Evolutionary conservation across 1,140 invertebrate species (phyloP), one percentile per base, ranked within the genome.

Genomic region (Aphelenchoides fujianensis): DNA sequence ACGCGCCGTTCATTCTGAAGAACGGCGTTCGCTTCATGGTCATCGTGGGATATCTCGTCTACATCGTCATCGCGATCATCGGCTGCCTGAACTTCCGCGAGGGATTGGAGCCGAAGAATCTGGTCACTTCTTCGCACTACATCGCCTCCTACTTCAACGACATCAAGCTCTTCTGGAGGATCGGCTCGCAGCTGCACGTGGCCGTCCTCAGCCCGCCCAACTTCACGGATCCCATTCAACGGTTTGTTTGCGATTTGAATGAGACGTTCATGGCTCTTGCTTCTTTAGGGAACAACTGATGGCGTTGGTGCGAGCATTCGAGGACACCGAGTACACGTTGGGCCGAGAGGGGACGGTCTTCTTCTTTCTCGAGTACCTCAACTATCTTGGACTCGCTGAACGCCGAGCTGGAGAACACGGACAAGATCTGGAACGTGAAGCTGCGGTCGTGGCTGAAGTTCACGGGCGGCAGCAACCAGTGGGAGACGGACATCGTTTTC

Each of bases 41-140:
- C 16, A 88, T 93, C 1, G 19, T 93, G 0, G 84, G 91, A 7
- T 97, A 96, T 85, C 86, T 89, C 3, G 85, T 88, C 0, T 97
- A 97, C 82, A 80, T 97, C 0, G 89, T 88, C 0, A 91, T 93
- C 0, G 92, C 93, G 0, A 89, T 92, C 41, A 95, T 92, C 85
- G 93, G 94, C 1, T 89, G 93, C 0, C 92, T 91, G 0, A 90
- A 90, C 70, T 90, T 97, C 54, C 89, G 93, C 82, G 94, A 83
- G 72, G 82, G 82, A 41, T 54, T 83, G 30, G 79, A 83, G 54
- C 82, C 82, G 16, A 77, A 74, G 1, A 84, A 83, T 74, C 67
- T 83, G 36, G 82, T 83, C 27, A 84, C 83, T 1, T 70, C 75
- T 54, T 68, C 77, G 57, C 82, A 83, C 67, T 83, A 83, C 72